Conservation (phyloP, 2,888 invertebrate species). For the Piscicola geometra region DNA sequence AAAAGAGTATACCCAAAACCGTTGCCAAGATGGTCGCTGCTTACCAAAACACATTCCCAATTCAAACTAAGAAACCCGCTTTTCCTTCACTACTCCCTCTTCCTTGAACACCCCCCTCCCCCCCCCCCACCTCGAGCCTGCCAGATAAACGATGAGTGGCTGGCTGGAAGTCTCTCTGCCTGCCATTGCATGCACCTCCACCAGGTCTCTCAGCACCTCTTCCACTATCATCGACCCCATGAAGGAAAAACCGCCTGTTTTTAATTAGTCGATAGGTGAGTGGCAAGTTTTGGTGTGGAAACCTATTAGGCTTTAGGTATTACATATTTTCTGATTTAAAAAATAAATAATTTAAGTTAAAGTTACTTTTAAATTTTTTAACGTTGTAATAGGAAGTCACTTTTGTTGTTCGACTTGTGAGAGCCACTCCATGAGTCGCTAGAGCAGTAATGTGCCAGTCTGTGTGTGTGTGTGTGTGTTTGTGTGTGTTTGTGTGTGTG, state of each 20-base stretch:
- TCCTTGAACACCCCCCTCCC: neutral
- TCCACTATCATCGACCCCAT: constrained; percentile 80
- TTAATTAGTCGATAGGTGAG: constrained; percentile 19
- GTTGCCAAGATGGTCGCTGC: no score
- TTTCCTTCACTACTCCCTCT: neutral
- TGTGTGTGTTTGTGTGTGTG: neutral
- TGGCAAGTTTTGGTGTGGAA: neutral
- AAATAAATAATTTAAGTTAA: no score
- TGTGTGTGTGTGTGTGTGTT: neutral
- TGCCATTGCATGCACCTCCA: constrained; percentile 63
- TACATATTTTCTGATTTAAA: no score
- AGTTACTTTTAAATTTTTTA: no score
- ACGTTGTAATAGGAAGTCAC: no score
- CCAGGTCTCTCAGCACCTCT: constrained; percentile 65
- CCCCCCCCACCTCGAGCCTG: constrained; percentile 57
- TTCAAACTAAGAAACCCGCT: neutral
- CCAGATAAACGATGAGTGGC: constrained; percentile 67
- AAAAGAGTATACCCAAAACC: no score
- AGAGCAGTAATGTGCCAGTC: constrained; percentile 77
- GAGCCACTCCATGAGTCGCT: constrained; percentile 92
- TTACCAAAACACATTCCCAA: neutral
- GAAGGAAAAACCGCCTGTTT: constrained; percentile 68
- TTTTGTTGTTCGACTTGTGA: constrained; percentile 59
- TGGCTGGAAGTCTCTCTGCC: constrained; percentile 61
- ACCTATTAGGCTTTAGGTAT: no score